These are phyloP conservation scores for Rana temporaria DNA, from an alignment of 2,113 vertebrate genomes.

Conservation along the genomic window DNA sequence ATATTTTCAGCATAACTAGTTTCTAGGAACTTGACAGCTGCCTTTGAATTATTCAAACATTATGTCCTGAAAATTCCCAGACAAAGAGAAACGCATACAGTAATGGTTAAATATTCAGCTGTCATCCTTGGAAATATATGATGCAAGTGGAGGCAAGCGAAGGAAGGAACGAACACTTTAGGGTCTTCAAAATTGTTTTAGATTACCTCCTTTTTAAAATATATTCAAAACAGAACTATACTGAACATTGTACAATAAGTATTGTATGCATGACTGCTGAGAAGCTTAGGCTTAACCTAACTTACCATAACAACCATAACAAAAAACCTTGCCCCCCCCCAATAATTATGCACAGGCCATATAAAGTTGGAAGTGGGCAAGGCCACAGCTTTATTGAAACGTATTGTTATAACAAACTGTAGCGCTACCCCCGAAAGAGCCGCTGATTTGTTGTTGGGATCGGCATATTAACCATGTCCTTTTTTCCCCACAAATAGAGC, in stretches of 20 bases:
- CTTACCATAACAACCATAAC: no score
- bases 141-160: background rate
- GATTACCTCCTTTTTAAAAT: background rate
- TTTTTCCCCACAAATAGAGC: no score
- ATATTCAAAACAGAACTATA: background rate
- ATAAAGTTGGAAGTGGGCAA: no score
- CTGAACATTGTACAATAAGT: background rate
- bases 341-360: no score
- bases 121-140: constrained; percentile 31
- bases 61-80: constrained; percentile 34
- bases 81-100: constrained; percentile 19
- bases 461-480: no score
- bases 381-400: no score
- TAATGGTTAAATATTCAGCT: constrained; percentile 42
- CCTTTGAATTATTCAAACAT: constrained; percentile 52
- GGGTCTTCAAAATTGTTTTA: background rate
- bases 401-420: no score
- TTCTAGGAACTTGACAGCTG: constrained; percentile 48
- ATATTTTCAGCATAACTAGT: constrained; percentile 35
- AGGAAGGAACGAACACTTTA: background rate
- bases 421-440: no score
- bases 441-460: no score
- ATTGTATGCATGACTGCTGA: background rate
- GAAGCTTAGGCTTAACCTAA: no score
- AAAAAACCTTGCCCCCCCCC: no score